Base-by-base conservation (phyloP, 2,797 vertebrate genomes). In the Loris lydekkerianus region DNA sequence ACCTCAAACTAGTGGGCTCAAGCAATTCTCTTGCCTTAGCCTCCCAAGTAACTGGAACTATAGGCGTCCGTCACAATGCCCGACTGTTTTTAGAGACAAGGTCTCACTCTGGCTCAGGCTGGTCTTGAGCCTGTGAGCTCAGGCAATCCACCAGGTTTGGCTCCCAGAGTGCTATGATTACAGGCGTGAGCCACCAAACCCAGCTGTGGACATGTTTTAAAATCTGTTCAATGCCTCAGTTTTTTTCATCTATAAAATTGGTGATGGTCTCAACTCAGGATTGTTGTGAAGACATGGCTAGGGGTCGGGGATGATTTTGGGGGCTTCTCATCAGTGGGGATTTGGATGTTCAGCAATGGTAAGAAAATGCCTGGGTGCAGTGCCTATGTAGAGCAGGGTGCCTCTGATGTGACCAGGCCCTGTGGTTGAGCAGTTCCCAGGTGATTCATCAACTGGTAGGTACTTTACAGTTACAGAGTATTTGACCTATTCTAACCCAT, bases 181-280 rank as follows among this genome's bases (percentile, higher is more conserved):
- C 49, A 49, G 49, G 49, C 3, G 49, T 49, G 49, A 49, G 49
- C 49, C 14, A 53, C 49, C 14, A 14, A 53, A 53, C 49, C 14
- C 14, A 53, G 49, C 49, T 53, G n/a, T 7, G 86, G 75, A 15
- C 40, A 93, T 72, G 43, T 46, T 29, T 69, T 63, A 75, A 70
- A 86, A 89, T 37, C 9, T 43, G 7, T 61, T 10, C 61, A 34
- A 63, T 15, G 61, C 18, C 49, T 88, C 77, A 0, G 14, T 61
- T 37, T 88, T 61, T 61, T 29, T 84, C 70, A 80, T 80, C 69
- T 93, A 25, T 49, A 25, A 69, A 70, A 49, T 65, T 53, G 34
- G 7, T 2, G 34, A 63, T 49, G 23, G 43, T 25, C 72, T 63
- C 27, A 49, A 20, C 23, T 86, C 69, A 11, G 9, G 65, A 53